These are phyloP conservation scores for Enteromius thamalakanensis DNA, from an alignment of 2,797 vertebrate species.

Conservation along the genomic window DNA sequence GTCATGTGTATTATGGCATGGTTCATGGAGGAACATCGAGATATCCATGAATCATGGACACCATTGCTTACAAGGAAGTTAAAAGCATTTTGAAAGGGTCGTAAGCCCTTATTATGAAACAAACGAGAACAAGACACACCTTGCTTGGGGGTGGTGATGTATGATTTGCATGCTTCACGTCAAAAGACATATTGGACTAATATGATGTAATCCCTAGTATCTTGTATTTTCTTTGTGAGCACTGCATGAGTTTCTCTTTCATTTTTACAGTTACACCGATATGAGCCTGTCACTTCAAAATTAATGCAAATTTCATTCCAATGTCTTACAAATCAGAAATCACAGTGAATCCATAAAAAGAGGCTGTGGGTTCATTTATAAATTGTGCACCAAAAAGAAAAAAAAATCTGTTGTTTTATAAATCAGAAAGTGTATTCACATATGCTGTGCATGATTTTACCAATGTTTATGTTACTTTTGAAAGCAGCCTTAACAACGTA, in stretches of 20 bases:
- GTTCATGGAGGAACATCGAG: constrained; percentile 44
- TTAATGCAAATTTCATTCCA: constrained; percentile 9
- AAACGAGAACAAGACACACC: constrained; percentile 32
- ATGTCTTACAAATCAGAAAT: background rate
- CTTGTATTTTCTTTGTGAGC: constrained; percentile 12
- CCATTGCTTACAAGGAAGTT: constrained; percentile 45
- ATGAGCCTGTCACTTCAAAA: constrained; percentile 7
- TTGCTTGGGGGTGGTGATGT: constrained; percentile 34
- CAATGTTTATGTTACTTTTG: background rate
- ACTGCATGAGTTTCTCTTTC: constrained; percentile 42
- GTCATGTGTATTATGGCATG: constrained; percentile 49
- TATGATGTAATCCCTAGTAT: constrained; percentile 1
- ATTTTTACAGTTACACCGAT: constrained; percentile 2
- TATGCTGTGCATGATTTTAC: background rate
- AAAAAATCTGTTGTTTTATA: background rate
- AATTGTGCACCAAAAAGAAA: background rate
- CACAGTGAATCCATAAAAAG: background rate
- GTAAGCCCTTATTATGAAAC: constrained; percentile 44
- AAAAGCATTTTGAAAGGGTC: constrained; percentile 36
- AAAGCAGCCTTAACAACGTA: background rate
- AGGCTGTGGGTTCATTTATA: background rate
- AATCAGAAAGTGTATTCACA: background rate
- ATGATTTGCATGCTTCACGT: constrained; percentile 44
- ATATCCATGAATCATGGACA: constrained; percentile 54
- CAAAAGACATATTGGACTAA: background rate